Percentiles rank a stretch among this genome's conserved stretches.
phyloP scores from a whole-genome alignment of 1,140 invertebrate genomes.

The Pseudobourletiella spinata region DNA sequence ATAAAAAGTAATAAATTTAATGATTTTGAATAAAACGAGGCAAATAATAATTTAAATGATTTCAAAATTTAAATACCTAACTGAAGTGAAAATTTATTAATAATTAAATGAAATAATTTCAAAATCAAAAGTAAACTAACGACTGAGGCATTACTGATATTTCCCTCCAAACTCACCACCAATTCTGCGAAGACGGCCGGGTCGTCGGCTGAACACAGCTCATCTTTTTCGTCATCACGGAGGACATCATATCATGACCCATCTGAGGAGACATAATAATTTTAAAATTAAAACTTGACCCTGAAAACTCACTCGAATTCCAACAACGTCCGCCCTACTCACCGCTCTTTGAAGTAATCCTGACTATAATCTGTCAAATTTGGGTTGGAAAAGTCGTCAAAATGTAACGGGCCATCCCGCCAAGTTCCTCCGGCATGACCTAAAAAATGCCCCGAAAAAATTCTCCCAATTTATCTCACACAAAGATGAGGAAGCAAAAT shows the following conservation, averaged over 20 bases:
- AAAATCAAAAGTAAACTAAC: background rate
- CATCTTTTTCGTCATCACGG: conserved; percentile 33
- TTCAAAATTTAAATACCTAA: no score
- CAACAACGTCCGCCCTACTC: no score
- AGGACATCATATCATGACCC: conserved; percentile 19
- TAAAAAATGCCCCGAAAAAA: no score
- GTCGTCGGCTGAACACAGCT: conserved; percentile 15
- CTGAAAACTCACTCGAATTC: background rate
- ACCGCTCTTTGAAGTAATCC: conserved; percentile 33
- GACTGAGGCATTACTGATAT: background rate
- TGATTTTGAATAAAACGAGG: no score
- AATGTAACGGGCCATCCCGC: conserved; percentile 29
- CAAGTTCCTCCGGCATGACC: conserved; percentile 33
- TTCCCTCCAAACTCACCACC: conserved; percentile 6
- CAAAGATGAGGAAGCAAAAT: no score
- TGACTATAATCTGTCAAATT: conserved; percentile 13
- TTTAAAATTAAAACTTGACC: background rate
- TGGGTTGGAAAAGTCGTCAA: conserved; percentile 31
- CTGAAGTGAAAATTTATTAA: no score
- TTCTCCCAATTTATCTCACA: no score
- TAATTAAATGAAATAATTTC: no score
- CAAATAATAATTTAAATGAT: no score
- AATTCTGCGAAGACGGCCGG: background rate
- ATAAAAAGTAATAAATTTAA: no score
- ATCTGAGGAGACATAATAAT: conserved; percentile 16